phyloP scores from a whole-genome alignment of 2,113 vertebrate genomes.

The Cochlearius cochlearius region DNA sequence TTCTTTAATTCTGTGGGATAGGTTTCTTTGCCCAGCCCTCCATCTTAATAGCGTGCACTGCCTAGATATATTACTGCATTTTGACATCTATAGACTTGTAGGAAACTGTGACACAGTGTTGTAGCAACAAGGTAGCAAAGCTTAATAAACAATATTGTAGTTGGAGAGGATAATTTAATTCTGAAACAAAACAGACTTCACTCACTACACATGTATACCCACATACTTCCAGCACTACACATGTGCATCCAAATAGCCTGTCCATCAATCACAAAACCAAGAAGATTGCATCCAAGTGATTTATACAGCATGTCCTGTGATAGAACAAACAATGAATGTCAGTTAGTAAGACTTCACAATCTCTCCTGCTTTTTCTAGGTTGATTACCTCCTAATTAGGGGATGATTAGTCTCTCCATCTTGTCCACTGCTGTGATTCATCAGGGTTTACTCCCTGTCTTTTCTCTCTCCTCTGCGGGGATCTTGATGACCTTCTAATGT shows the following conservation, averaged over 20 bases:
- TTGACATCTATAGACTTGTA: not conserved
- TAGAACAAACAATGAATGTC: not conserved
- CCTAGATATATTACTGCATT: not conserved
- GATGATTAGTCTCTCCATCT: not conserved
- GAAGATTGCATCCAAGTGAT: not conserved
- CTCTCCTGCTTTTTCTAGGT: not conserved
- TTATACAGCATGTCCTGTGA: not conserved
- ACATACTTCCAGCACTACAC: not conserved
- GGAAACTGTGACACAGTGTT: not conserved
- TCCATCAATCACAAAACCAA: not conserved
- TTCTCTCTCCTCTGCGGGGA: fast-evolving
- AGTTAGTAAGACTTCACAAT: not conserved
- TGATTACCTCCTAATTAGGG: not conserved
- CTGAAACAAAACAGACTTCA: not conserved
- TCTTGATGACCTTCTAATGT: not conserved
- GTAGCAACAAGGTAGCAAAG: not conserved
- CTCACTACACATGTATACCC: not conserved
- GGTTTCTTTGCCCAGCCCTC: not conserved
- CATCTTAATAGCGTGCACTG: not conserved
- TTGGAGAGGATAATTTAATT: not conserved
- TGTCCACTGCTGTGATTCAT: not conserved
- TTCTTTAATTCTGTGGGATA: not conserved
- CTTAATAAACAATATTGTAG: not conserved
- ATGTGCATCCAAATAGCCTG: not conserved
- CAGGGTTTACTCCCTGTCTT: not conserved